Percentiles rank a stretch among this genome's conserved stretches.
Conservation (phyloP, 2,797 vertebrate species). For the Diglossa cyanea region DNA sequence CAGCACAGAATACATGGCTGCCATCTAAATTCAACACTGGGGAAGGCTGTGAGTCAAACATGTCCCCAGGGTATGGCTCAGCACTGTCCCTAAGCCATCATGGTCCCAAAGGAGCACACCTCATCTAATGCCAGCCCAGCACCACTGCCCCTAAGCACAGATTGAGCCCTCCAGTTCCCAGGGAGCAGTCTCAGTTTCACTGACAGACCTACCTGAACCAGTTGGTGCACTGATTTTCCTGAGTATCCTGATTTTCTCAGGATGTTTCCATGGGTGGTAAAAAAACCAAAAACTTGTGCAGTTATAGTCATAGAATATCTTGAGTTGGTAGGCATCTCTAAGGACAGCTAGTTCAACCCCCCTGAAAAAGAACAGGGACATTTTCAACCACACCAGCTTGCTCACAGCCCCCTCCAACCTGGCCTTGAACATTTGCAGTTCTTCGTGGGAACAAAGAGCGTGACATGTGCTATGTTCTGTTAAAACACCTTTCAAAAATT, state of each 20-base stretch:
- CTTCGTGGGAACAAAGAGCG: background rate
- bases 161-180: background rate
- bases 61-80: background rate
- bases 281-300: background rate
- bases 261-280: background rate
- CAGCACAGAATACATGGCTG: background rate
- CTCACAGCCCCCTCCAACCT: background rate
- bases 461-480: background rate
- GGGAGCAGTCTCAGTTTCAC: background rate
- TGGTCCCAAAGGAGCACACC: background rate
- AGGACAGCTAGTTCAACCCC: background rate
- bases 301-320: background rate
- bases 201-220: background rate
- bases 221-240: background rate
- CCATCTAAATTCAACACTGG: background rate
- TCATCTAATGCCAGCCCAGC: background rate
- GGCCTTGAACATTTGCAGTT: background rate
- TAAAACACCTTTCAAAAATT: background rate
- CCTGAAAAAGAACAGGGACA: background rate
- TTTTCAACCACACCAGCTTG: background rate
- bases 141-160: background rate
- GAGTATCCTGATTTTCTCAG: background rate
- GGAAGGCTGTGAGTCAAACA: background rate
- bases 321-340: background rate
- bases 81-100: rapidly evolving